Conservation (phyloP, 2,888 invertebrate species). For the Amaurobius ferox region DNA sequence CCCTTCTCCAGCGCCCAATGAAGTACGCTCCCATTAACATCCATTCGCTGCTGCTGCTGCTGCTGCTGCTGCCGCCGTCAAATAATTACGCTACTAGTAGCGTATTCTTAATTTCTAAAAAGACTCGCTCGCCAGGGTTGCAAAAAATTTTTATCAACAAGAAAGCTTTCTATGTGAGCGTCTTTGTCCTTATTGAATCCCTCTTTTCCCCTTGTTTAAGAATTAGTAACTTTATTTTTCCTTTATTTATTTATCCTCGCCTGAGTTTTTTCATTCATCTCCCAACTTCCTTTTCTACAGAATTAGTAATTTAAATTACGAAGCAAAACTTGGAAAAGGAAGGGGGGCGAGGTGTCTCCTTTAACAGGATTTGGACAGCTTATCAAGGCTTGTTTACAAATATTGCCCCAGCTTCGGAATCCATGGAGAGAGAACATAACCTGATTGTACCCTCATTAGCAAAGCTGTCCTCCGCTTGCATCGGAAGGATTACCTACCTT, state of each 20-base stretch:
- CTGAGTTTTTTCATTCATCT: constrained; percentile 29
- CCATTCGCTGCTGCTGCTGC: constrained; percentile 53
- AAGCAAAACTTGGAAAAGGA: constrained; percentile 61
- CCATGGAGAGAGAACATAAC: constrained; percentile 61
- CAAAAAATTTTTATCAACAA: constrained; percentile 31
- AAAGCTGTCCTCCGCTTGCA: constrained; percentile 44
- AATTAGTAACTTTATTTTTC: constrained; percentile 72
- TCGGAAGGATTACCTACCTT: constrained; percentile 66
- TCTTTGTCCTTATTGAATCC: constrained; percentile 61
- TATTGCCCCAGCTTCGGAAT: constrained; percentile 57
- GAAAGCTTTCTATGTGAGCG: constrained; percentile 47
- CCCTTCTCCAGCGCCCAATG: constrained; percentile 46
- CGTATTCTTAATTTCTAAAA: constrained; percentile 72
- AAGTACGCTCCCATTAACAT: constrained; percentile 60
- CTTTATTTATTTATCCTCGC: constrained; percentile 65
- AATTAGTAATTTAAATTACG: constrained; percentile 73
- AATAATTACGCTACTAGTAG: constrained; percentile 71
- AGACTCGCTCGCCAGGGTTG: constrained; percentile 54
- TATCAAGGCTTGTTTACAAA: constrained; percentile 72
- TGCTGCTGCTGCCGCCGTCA: constrained; percentile 40
- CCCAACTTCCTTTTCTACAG: constrained; percentile 64
- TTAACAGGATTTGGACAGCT: constrained; percentile 73
- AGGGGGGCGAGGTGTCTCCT: constrained; percentile 50
- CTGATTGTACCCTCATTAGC: constrained; percentile 71
- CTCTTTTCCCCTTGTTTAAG: constrained; percentile 71